phyloP scores from a whole-genome alignment of 2,113 vertebrate genomes.

The Axis porcinus region DNA sequence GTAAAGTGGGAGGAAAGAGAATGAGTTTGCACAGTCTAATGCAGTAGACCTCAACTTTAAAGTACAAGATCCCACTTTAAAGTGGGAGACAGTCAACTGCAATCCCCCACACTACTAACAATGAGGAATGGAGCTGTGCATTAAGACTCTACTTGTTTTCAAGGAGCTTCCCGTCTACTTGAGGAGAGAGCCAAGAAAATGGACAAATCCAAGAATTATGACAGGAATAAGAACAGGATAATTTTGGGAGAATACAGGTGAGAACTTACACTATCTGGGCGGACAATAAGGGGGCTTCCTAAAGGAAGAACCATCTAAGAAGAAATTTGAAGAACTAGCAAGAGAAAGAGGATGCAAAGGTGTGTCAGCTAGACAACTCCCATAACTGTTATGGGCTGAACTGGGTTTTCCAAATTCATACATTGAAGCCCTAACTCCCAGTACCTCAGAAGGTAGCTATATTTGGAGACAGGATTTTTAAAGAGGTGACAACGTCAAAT shows the following conservation, averaged over 20 bases:
- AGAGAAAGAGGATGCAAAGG: background rate
- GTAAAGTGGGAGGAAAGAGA: background rate
- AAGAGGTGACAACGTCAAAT: background rate
- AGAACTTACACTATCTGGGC: background rate
- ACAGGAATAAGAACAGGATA: background rate
- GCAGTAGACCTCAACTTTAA: background rate
- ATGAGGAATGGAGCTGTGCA: background rate
- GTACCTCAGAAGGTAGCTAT: background rate
- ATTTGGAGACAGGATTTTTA: background rate
- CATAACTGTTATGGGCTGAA: background rate
- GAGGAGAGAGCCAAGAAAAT: background rate
- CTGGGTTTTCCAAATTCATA: background rate
- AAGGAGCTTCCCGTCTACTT: background rate
- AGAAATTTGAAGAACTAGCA: background rate
- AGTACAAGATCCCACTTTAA: background rate
- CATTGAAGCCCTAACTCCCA: background rate
- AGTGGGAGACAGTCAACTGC: background rate
- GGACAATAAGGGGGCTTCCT: background rate
- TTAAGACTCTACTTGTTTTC: background rate
- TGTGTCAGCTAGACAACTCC: background rate
- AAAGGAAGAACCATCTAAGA: background rate
- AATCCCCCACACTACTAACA: background rate
- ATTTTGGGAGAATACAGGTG: background rate
- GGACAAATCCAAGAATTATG: background rate
- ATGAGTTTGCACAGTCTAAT: background rate